A percentile compares a stretch with the other conserved stretches of the same genome.
Evolutionary conservation across 2,113 vertebrate species (phyloP).

Genomic region (Muntiacus muntjak): DNA sequence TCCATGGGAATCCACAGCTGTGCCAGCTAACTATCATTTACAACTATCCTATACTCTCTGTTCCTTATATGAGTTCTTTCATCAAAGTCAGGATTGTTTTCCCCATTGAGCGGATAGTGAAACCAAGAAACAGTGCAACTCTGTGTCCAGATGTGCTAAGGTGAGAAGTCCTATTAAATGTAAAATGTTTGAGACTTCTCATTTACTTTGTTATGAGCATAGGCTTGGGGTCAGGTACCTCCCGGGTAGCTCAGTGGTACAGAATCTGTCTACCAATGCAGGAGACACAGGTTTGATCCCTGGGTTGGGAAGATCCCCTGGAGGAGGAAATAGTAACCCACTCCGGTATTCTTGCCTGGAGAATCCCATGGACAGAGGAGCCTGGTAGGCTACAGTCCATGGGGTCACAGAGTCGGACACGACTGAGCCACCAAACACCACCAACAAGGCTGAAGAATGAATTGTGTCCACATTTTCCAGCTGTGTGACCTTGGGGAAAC

Average conservation of each 20-base stretch:
- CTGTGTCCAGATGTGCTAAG: rapidly evolving
- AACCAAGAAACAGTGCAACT: not conserved
- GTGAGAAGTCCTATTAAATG: not conserved
- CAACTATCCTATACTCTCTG: not conserved
- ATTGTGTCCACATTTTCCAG: not conserved
- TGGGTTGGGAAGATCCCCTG: not conserved
- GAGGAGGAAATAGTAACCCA: not conserved
- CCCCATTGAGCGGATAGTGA: not conserved
- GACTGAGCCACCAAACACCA: not conserved
- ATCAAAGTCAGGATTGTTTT: not conserved
- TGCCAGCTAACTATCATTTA: not conserved
- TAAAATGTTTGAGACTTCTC: not conserved
- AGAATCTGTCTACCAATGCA: not conserved
- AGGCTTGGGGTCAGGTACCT: not conserved
- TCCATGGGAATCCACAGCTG: not conserved
- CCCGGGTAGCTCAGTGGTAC: not conserved
- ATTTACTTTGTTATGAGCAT: not conserved
- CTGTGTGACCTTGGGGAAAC: not conserved
- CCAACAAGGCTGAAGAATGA: not conserved
- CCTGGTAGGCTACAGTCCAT: not conserved
- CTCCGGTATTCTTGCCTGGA: not conserved
- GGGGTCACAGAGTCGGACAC: rapidly evolving
- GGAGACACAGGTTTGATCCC: not conserved
- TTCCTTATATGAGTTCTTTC: not conserved
- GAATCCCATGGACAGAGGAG: not conserved